Evolutionary conservation across 1,140 invertebrate species (phyloP), one percentile per base, ranked within the genome.

Genomic region (Rhopalosiphum padi): DNA sequence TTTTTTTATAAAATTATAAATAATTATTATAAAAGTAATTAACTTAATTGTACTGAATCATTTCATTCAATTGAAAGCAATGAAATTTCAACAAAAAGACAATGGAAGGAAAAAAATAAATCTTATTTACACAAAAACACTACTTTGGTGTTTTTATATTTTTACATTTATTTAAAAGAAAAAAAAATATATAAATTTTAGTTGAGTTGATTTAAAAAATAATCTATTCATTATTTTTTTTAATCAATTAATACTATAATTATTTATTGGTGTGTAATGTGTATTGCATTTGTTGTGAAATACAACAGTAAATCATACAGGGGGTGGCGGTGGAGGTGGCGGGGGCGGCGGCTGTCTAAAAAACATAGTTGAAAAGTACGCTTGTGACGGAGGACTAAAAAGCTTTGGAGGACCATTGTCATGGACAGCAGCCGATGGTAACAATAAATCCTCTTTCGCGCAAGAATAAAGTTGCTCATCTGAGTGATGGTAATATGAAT

Each of bases 1-100:
- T 92, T 83, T 92, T 92, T 35, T 85, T 92, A 92, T 92, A 92
- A 92, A 92, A 92, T 92, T 92, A 92, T 92, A 92, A 92, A 92
- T 92, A 92, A 92, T 83, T 35, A 92, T 92, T 85, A 92, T 85
- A 83, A 92, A 92, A 91, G 90, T 91, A 91, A 92, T 92, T 92
- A 92, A 92, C 77, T 92, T 92, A 92, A 92, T 48, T 92, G n/a
- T 92, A 92, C 91, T 51, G 48, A 18, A 51, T 2, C 30, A 77
- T 82, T 92, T 53, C n/a, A 83, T 92, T 92, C 91, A 92, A 92
- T 92, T 53, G 46, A 91, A 92, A 53, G 77, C 91, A 92, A 92
- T 82, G 77, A 92, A 92, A 92, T 85, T 83, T 85, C 23, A 92
- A 92, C 91, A 92, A 92, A 91, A 92, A 92, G 91, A 92, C 46